Evolutionary conservation across 1,140 invertebrate species (phyloP), one percentile per base, ranked within the genome.

Genomic region (Solenopsis invicta): DNA sequence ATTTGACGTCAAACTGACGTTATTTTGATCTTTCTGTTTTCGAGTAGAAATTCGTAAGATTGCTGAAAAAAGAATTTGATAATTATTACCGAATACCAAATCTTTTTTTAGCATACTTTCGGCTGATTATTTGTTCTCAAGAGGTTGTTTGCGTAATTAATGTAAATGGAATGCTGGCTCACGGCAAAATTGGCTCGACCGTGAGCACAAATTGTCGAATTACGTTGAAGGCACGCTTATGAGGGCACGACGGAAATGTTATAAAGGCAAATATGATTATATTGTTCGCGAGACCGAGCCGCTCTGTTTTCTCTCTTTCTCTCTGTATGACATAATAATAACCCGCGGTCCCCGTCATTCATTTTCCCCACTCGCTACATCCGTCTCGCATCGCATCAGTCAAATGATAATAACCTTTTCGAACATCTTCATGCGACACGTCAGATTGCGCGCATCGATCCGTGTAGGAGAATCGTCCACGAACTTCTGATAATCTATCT

Each of bases 231-330:
- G 29, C 34, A 61, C 12, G 29, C 34, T 16, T 21, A 21, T 13
- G 54, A 5, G 37, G 4, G 10, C 4, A 74, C 16, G 48, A n/a
- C n/a, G 54, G 29, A 18, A 37, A 59, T 56, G 67, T 45, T 24
- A 75, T 61, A 75, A 29, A 84, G 45, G 69, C 54, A 61, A 84
- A 84, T 84, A 84, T 84, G 80, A 75, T 84, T 84, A 84, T 74
- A 62, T 84, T 75, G 45, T 84, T n/a, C 54, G 18, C 41, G 21
- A 8, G 5, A n/a, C 4, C 5, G 4, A 29, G 34, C 52, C 37
- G 16, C 66, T 64, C 37, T 2, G 1, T 2, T 37, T 24, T 34
- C n/a, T 41, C 9, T 75, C 21, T 59, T 24, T 56, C 24, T 34
- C 24, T 61, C 21, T 34, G 2, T 45, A 45, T 56, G 69, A 50